Evolutionary conservation across 2,113 vertebrate genomes (phyloP).

Genomic region (Apteryx mantelli): DNA sequence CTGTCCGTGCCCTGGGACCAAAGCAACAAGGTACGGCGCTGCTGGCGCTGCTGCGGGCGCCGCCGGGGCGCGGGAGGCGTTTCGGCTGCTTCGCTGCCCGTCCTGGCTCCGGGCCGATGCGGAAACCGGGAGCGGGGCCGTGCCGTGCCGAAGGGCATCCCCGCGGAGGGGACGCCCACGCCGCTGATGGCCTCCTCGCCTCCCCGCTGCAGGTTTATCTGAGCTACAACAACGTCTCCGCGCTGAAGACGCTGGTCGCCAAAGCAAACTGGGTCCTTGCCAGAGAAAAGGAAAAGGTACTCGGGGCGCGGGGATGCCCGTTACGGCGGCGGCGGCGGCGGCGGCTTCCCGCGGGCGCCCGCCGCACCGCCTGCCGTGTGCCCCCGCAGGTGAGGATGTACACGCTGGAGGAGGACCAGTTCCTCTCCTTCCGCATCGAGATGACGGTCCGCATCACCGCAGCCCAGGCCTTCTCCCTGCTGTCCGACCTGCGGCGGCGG

Average conservation of each 20-base stretch:
- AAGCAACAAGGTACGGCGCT: slow-evolving; percentile 90
- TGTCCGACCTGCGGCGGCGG: slow-evolving; percentile 88
- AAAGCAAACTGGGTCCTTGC: slow-evolving; percentile 88
- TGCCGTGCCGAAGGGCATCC: no score
- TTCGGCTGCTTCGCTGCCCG: not conserved
- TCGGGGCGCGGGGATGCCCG: not conserved
- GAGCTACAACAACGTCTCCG: slow-evolving; percentile 96
- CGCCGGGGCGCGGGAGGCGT: accelerated
- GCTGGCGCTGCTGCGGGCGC: not conserved
- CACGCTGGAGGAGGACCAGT: slow-evolving; percentile 91
- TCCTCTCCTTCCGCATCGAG: slow-evolving; percentile 91
- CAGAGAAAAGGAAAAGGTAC: slow-evolving; percentile 89
- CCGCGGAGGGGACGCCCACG: no score
- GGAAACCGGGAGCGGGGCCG: no score
- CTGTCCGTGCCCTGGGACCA: slow-evolving; percentile 95
- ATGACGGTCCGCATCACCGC: slow-evolving; percentile 80
- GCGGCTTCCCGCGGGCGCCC: accelerated
- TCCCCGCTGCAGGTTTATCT: slow-evolving; percentile 88
- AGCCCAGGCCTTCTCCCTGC: slow-evolving; percentile 84
- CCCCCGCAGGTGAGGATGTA: slow-evolving; percentile 85
- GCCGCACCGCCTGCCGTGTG: not conserved
- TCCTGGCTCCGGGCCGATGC: no score
- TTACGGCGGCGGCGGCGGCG: no score
- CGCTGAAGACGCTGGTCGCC: slow-evolving; percentile 90
- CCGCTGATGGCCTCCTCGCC: not conserved